Evolutionary conservation across 2,888 invertebrate genomes (phyloP).

Genomic region (Patella pellucida): DNA sequence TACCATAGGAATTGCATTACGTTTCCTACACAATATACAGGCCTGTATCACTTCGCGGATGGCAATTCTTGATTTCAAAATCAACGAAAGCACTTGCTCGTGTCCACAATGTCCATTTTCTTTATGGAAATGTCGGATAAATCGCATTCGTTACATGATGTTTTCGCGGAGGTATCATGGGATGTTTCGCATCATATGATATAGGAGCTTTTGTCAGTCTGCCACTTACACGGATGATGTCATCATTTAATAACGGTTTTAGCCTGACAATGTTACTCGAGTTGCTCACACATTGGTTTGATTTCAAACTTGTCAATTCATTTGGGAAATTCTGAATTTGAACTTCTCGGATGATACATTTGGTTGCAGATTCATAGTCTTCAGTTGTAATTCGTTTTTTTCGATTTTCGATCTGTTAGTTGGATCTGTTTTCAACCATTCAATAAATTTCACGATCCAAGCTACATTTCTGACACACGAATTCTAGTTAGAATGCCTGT

Average conservation of each 20-base stretch:
- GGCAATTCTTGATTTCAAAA: neutral
- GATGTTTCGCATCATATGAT: neutral
- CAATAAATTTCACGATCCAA: too few species aligned
- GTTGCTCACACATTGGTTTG: too few species aligned
- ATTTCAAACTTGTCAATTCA: neutral
- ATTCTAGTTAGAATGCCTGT: too few species aligned
- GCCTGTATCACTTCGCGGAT: neutral
- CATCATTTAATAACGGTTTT: too few species aligned
- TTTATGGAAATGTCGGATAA: too few species aligned
- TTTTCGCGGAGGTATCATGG: neutral
- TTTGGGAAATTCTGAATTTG: neutral
- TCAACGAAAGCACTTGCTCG: neutral
- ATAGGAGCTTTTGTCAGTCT: neutral
- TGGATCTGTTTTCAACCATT: too few species aligned
- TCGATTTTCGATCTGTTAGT: too few species aligned
- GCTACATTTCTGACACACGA: too few species aligned
- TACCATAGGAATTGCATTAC: neutral
- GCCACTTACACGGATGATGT: too few species aligned
- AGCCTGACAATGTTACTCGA: too few species aligned
- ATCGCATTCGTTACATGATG: neutral
- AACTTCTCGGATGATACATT: neutral
- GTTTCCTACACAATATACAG: neutral
- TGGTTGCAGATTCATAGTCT: neutral
- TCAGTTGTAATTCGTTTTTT: neutral
- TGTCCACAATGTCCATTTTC: too few species aligned